phyloP scores from a whole-genome alignment of 2,888 invertebrate species.

The Dynastes grantii region DNA sequence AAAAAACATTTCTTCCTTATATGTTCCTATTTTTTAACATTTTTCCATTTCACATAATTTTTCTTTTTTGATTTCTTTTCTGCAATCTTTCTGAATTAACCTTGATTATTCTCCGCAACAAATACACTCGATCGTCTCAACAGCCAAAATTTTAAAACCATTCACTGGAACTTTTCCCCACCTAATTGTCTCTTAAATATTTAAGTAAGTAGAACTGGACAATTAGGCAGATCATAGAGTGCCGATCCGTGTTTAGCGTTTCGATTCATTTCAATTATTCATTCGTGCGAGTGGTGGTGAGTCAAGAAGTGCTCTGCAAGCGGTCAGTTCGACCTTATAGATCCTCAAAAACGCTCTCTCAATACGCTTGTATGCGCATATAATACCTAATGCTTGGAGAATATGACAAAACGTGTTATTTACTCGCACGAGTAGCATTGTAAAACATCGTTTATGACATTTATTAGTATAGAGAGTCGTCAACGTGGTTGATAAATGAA shows the following conservation, averaged over 20 bases:
- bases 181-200: conserved; percentile 20
- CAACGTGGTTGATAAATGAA: conserved; percentile 32
- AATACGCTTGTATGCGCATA: neutral
- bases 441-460: conserved; percentile 21
- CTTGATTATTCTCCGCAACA: no score
- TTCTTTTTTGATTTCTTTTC: no score
- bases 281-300: conserved; percentile 23
- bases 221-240: conserved; percentile 30
- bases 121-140: no score
- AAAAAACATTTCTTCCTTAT: no score
- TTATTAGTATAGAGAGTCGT: conserved; percentile 16
- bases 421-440: neutral
- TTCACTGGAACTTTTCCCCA: neutral
- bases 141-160: conserved; percentile 15
- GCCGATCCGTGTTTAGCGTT: conserved; percentile 22
- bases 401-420: neutral
- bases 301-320: neutral
- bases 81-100: no score
- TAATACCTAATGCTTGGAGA: neutral
- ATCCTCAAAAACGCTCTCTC: neutral
- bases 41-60: no score
- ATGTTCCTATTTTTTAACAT: no score
- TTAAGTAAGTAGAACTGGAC: conserved; percentile 39
- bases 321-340: neutral
- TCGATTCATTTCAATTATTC: conserved; percentile 21